These are phyloP conservation scores for Xestia sexstrigata DNA, from an alignment of 2,888 invertebrate genomes.

Conservation along the genomic window DNA sequence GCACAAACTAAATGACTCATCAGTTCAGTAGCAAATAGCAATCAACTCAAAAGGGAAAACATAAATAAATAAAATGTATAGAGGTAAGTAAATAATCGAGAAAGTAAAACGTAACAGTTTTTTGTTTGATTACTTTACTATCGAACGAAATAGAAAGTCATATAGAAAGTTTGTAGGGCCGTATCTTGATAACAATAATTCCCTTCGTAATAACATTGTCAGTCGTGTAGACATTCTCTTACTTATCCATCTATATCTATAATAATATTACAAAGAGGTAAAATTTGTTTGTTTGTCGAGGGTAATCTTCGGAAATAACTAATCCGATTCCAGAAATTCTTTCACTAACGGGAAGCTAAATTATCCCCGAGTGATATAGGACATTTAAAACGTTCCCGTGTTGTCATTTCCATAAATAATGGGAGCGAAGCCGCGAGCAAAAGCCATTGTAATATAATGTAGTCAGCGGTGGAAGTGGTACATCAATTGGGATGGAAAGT, in stretches of 20 bases:
- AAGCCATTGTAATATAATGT: not conserved
- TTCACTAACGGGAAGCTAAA: too few relatives aligned
- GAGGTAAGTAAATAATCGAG: not conserved
- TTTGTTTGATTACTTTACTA: constrained; percentile 22
- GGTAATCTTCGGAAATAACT: too few relatives aligned
- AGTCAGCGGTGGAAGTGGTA: constrained; percentile 7
- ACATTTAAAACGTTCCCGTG: too few relatives aligned
- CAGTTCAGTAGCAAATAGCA: not conserved
- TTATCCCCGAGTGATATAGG: too few relatives aligned
- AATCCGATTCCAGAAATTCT: too few relatives aligned
- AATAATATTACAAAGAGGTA: too few relatives aligned
- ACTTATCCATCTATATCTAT: not conserved
- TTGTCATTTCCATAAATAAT: too few relatives aligned
- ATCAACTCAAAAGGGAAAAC: not conserved
- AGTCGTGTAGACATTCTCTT: constrained; percentile 24
- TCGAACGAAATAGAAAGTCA: constrained; percentile 48
- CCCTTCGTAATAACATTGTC: constrained; percentile 10
- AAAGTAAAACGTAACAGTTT: constrained; percentile 37
- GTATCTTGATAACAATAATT: constrained; percentile 4
- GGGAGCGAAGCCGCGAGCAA: too few relatives aligned
- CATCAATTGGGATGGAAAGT: constrained; percentile 26
- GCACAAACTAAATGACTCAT: not conserved
- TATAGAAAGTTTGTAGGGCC: constrained; percentile 54
- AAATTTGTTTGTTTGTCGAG: too few relatives aligned
- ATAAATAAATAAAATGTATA: not conserved